A percentile compares a stretch with the other conserved stretches of the same genome.
These are phyloP conservation scores for Uria aalge DNA, from an alignment of 2,113 vertebrate genomes.

Conservation along the genomic window DNA sequence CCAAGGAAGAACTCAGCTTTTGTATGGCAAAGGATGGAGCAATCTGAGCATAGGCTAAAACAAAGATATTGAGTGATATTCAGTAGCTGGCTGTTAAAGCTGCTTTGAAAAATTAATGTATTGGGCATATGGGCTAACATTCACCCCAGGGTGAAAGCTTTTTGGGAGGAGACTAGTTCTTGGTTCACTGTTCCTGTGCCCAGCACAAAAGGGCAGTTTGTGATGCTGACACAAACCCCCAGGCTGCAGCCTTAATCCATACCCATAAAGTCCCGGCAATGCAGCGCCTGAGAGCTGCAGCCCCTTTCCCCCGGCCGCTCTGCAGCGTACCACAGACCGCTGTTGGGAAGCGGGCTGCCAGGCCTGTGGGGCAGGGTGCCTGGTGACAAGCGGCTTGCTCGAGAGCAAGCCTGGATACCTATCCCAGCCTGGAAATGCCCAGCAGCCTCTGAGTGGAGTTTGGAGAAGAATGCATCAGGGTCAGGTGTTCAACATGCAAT, in stretches of 20 bases:
- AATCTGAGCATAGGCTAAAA: background rate
- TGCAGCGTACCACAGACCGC: rapidly evolving
- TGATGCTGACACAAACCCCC: too few relatives aligned
- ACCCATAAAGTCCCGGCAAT: rapidly evolving
- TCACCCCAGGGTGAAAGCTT: background rate
- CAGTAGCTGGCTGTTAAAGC: background rate
- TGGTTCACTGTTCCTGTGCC: rapidly evolving
- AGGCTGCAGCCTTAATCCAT: background rate
- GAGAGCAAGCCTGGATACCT: too few relatives aligned
- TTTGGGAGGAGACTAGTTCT: background rate
- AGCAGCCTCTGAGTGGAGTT: background rate
- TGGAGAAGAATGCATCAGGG: background rate
- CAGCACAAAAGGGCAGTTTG: background rate
- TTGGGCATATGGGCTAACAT: background rate
- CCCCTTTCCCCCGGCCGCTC: background rate
- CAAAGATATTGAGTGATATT: background rate
- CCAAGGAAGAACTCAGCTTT: background rate
- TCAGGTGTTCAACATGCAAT: rapidly evolving
- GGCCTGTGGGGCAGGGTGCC: background rate
- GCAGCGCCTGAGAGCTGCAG: background rate
- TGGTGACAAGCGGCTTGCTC: background rate
- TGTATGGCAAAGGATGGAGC: background rate
- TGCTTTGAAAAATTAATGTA: background rate
- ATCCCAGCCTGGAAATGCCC: background rate
- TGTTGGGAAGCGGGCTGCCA: background rate